Percentiles rank a stretch among this genome's conserved stretches.
Conservation (phyloP, 2,113 vertebrate species). For the Montifringilla adamsi region DNA sequence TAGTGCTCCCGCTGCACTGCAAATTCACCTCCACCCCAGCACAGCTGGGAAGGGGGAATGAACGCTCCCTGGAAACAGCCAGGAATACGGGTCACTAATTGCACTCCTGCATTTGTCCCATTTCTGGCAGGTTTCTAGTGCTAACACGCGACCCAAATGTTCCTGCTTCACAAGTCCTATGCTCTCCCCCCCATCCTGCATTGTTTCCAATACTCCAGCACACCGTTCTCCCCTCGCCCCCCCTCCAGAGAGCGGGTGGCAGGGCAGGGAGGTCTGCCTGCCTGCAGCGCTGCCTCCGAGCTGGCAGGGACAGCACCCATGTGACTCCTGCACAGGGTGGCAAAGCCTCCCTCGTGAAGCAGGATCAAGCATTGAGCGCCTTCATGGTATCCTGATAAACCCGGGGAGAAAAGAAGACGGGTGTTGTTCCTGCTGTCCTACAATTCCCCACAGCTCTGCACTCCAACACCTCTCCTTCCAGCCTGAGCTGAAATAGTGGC, state of each 20-base stretch:
- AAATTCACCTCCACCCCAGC: slow-evolving; percentile 64
- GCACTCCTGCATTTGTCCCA: neutral
- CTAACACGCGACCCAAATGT: neutral
- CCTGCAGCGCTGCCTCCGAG: accelerated
- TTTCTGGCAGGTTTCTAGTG: neutral
- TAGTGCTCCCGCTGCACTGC: slow-evolving; percentile 64
- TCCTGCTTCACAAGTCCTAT: neutral
- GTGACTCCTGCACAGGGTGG: neutral
- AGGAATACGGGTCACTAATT: neutral
- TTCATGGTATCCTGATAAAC: neutral
- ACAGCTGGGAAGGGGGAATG: slow-evolving; percentile 52
- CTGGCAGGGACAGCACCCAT: neutral
- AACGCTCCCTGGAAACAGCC: slow-evolving; percentile 25
- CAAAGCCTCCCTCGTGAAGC: accelerated
- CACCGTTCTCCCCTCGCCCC: neutral
- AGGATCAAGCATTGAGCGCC: neutral
- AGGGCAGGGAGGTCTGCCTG: neutral
- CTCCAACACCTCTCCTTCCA: neutral
- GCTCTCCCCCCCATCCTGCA: neutral
- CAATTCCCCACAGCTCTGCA: neutral
- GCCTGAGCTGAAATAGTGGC: neutral
- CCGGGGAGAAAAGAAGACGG: neutral
- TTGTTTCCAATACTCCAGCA: neutral
- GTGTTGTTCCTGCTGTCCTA: neutral
- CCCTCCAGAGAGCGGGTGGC: accelerated